These are phyloP conservation scores for Pseudopodoces humilis DNA, from an alignment of 2,113 vertebrate species.

Conservation along the genomic window DNA sequence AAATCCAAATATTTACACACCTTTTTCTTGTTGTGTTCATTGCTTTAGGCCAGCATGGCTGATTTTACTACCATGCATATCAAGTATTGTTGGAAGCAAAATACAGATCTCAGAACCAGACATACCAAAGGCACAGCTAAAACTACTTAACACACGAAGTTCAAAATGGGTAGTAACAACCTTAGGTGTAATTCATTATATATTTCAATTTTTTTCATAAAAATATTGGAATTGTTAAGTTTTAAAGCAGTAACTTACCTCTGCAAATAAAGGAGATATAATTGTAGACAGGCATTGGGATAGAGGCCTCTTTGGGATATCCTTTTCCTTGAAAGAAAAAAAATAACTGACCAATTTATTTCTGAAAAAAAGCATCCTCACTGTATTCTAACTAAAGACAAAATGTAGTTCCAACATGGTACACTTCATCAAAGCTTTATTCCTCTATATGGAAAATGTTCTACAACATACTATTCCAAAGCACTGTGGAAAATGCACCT, in stretches of 20 bases:
- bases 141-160: background rate
- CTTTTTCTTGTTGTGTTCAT: background rate
- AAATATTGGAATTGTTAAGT: background rate
- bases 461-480: background rate
- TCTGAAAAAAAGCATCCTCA: background rate
- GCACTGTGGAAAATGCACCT: background rate
- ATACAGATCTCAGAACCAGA: background rate
- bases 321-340: slow-evolving; percentile 73
- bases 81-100: background rate
- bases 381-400: background rate
- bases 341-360: background rate
- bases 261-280: slow-evolving; percentile 91
- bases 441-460: background rate
- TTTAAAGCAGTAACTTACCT: slow-evolving; percentile 78
- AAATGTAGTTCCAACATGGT: background rate
- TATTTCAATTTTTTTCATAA: background rate
- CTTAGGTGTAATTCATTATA: background rate
- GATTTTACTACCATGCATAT: background rate
- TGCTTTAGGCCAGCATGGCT: background rate
- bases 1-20: background rate
- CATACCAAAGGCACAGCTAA: background rate
- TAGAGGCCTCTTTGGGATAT: slow-evolving; percentile 84
- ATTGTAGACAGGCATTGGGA: slow-evolving; percentile 91
- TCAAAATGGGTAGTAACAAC: background rate
- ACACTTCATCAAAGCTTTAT: background rate